Evolutionary conservation across 2,797 vertebrate genomes (phyloP).

Genomic region (Paedocypris micromegethes): DNA sequence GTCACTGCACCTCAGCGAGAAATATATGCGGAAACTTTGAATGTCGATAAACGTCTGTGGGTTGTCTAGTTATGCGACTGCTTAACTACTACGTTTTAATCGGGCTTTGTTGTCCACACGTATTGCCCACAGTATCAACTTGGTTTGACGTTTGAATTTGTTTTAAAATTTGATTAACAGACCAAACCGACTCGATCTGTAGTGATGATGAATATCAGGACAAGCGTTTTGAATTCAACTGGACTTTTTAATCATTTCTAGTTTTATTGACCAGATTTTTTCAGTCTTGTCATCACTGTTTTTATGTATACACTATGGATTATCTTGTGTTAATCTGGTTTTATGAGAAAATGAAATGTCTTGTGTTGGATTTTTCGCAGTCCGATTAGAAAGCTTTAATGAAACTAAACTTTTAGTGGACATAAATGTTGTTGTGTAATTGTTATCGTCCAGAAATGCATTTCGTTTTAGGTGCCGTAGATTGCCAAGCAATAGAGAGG

Average conservation of each 20-base stretch:
- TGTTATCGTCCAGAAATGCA: too few species aligned
- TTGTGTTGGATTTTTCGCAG: too few species aligned
- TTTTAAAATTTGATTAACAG: slow-evolving; percentile 26
- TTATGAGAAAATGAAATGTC: too few species aligned
- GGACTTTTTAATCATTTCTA: too few species aligned
- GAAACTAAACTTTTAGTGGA: too few species aligned
- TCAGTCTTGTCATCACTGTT: too few species aligned
- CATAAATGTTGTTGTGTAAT: too few species aligned
- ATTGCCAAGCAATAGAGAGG: slow-evolving; percentile 29
- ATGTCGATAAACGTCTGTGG: slow-evolving; percentile 65
- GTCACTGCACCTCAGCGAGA: slow-evolving; percentile 50
- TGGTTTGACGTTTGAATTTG: slow-evolving; percentile 28
- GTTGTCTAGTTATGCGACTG: slow-evolving; percentile 69
- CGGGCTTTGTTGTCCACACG: slow-evolving; percentile 56
- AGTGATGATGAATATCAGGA: not conserved
- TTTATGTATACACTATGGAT: too few species aligned
- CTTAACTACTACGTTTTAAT: slow-evolving; percentile 49
- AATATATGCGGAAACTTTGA: slow-evolving; percentile 56
- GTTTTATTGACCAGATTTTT: too few species aligned
- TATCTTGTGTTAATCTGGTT: too few species aligned
- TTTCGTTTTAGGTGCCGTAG: not conserved
- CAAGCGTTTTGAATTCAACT: too few species aligned
- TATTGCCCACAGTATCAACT: slow-evolving; percentile 71
- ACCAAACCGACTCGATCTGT: slow-evolving; percentile 53
- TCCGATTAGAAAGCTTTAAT: too few species aligned